A percentile compares a stretch with the other conserved stretches of the same genome.
These are phyloP conservation scores for Petrolisthes manimaculis DNA, from an alignment of 2,888 invertebrate species.

Conservation along the genomic window DNA sequence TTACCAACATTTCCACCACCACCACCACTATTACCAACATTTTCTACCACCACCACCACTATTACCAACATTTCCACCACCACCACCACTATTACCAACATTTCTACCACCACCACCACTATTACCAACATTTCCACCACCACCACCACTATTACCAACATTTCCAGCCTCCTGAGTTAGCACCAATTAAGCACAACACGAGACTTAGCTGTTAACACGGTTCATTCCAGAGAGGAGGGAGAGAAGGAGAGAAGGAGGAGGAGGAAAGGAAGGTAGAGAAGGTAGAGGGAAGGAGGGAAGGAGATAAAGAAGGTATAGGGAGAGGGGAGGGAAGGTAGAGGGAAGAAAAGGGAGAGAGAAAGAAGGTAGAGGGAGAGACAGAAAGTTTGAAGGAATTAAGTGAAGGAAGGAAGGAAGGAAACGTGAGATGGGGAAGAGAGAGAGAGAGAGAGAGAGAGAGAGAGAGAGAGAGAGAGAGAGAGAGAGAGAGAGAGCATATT, in stretches of 20 bases:
- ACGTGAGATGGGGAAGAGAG: no score
- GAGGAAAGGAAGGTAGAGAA: not conserved
- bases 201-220: not conserved
- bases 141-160: not conserved
- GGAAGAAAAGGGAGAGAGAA: not conserved
- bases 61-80: no score
- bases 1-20: no score
- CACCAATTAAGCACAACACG: not conserved
- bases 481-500: not conserved
- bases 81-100: no score
- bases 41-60: no score
- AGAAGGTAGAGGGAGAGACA: no score
- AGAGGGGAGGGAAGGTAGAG: not conserved
- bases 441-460: not conserved
- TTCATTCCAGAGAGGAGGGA: not conserved
- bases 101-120: no score
- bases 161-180: not conserved
- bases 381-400: no score
- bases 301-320: not conserved
- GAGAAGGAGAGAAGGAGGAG: not conserved
- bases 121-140: not conserved
- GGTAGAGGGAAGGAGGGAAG: not conserved
- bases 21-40: no score
- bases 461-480: slow-evolving; percentile 1
- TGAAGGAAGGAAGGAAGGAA: no score